Base-by-base conservation (phyloP, 1,140 invertebrate genomes). In the Anastrepha obliqua region DNA sequence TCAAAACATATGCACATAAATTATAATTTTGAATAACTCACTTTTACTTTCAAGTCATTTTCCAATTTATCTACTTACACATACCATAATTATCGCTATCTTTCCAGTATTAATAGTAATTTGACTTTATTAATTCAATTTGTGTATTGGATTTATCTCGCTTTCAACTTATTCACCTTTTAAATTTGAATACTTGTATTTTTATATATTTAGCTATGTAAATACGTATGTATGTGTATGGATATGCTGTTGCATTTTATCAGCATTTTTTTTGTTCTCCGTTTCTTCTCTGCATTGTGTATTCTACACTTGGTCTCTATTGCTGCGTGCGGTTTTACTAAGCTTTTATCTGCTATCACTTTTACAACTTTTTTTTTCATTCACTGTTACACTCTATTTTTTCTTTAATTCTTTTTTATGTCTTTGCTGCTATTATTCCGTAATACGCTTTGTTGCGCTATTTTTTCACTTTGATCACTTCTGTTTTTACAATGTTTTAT, bases 281-380 rank as follows among this genome's bases (percentile, higher is more conserved):
- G 42, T 39, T 67, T 9, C 39, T 42, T 67, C 20, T 3, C 64
- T 42, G 42, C 42, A 7, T 15, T 55, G 29, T 47, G 4, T 17
- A 47, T 47, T 74, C 15, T 44, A 7, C 15, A 74, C 15, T 74
- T 74, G 11, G 11, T n/a, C 51, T 55, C 6, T 47, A n/a, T 44
- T 74, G 67, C 44, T 44, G 67, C 44, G 51, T 74, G 42, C 44
- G 8, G 42, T n/a, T 15, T 44, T 74, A 74, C 6, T n/a, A 17
- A 42, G 42, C 67, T 42, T 74, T 74, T 74, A 44, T 47, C 67
- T 44, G 39, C 42, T 15, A 47, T 47, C 67, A 47, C 67, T 44
- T 74, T 74, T 74, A 74, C 42, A 29, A 29, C 67, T 74, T 74
- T 74, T 74, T 44, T 44, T 47, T 42, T 62, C 20, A 67, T 42